Percentiles rank a stretch among this genome's conserved stretches.
phyloP scores from a whole-genome alignment of 2,113 vertebrate species.

The Thalassoma bifasciatum region DNA sequence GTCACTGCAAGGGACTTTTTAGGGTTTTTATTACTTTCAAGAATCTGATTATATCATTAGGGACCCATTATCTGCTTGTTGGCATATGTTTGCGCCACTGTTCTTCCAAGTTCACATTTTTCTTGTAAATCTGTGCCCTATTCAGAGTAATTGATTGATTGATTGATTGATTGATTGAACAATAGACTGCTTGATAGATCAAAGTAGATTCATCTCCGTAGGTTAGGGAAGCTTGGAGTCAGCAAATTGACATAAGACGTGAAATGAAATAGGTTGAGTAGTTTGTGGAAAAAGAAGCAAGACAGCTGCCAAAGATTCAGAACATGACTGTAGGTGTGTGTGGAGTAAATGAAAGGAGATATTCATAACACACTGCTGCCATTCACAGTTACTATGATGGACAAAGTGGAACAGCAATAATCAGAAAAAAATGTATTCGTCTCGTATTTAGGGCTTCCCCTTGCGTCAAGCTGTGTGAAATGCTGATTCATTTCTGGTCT shows the following conservation, averaged over 20 bases:
- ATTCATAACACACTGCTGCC: neutral
- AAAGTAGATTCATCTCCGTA: neutral
- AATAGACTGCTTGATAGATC: too few species aligned
- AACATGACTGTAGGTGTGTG: conserved; percentile 1
- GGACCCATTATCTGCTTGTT: neutral
- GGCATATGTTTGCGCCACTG: neutral
- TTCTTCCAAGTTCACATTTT: too few species aligned
- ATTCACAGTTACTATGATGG: conserved; percentile 8
- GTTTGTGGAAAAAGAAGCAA: neutral
- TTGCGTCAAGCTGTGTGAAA: conserved; percentile 17
- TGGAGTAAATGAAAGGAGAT: conserved; percentile 14
- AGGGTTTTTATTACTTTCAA: too few species aligned
- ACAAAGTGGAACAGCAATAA: conserved; percentile 9
- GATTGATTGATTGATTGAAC: too few species aligned
- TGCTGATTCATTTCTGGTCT: conserved; percentile 37
- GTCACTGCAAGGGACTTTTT: too few species aligned
- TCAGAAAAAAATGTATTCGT: neutral
- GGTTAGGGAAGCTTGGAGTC: too few species aligned
- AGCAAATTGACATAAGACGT: too few species aligned
- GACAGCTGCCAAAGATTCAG: neutral
- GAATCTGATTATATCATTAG: neutral
- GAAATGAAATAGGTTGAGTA: neutral
- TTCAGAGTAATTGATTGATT: too few species aligned
- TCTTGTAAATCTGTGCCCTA: too few species aligned
- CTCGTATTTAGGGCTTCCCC: conserved; percentile 29